Evolutionary conservation across 2,888 invertebrate genomes (phyloP).

Genomic region (Eubasilissa splendida): DNA sequence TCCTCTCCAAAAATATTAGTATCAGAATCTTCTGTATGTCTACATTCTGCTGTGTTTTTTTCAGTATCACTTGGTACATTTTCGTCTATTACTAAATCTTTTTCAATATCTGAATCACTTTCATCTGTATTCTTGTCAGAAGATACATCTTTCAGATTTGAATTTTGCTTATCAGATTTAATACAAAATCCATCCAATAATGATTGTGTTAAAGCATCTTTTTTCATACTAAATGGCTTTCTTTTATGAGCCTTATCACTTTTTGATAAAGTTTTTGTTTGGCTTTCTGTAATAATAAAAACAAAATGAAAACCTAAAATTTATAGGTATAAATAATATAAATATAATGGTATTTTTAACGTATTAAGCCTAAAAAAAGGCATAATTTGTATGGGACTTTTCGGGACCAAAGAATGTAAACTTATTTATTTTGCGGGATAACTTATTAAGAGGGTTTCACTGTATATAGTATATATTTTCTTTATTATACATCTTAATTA

Average conservation of each 20-base stretch:
- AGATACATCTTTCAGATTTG: not conserved
- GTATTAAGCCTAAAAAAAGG: too few species aligned
- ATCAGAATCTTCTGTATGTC: slow-evolving; percentile 38
- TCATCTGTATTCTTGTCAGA: slow-evolving; percentile 60
- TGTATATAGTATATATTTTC: too few species aligned
- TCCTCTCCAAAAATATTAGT: not conserved
- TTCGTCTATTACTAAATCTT: slow-evolving; percentile 65
- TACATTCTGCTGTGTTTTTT: slow-evolving; percentile 62
- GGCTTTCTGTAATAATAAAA: slow-evolving; percentile 2
- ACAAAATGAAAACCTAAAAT: not conserved
- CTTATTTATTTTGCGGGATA: too few species aligned
- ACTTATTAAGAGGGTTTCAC: too few species aligned
- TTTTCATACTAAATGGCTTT: slow-evolving; percentile 70
- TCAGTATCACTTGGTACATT: slow-evolving; percentile 61
- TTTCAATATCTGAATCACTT: slow-evolving; percentile 64
- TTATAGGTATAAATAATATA: not conserved
- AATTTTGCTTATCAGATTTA: slow-evolving; percentile 61
- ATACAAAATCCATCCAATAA: slow-evolving; percentile 68
- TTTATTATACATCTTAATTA: too few species aligned
- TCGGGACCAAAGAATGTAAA: too few species aligned
- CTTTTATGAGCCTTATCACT: slow-evolving; percentile 69
- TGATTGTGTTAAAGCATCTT: slow-evolving; percentile 70
- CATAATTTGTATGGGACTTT: too few species aligned
- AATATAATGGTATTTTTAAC: not conserved
- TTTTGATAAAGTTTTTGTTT: slow-evolving; percentile 63